phyloP scores from a whole-genome alignment of 2,888 invertebrate species.

The Diarsia rubi region DNA sequence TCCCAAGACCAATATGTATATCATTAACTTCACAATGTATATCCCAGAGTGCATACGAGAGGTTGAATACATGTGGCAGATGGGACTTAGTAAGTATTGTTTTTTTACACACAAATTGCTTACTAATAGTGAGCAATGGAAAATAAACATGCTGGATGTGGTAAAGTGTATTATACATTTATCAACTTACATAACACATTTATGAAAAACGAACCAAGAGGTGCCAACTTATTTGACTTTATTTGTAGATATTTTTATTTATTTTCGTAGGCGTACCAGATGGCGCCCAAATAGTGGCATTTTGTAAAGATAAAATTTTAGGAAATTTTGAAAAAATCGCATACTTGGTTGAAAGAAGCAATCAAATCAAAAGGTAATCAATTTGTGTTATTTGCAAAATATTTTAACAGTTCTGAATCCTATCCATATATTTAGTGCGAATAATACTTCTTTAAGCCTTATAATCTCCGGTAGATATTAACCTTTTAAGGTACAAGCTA shows the following conservation, averaged over 20 bases:
- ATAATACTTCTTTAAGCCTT: too few species aligned
- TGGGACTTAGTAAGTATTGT: slow-evolving; percentile 91
- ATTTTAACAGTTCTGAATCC: not conserved
- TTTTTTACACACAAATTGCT: not conserved
- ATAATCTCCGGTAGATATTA: not conserved
- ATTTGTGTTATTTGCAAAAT: not conserved
- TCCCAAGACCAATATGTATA: slow-evolving; percentile 92
- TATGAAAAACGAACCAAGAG: not conserved
- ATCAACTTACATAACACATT: not conserved
- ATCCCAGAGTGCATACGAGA: slow-evolving; percentile 94
- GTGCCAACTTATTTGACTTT: not conserved
- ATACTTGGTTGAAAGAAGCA: slow-evolving; percentile 91
- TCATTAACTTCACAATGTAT: slow-evolving; percentile 94
- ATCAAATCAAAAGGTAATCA: slow-evolving; percentile 87
- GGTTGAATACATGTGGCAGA: slow-evolving; percentile 95
- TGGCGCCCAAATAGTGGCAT: slow-evolving; percentile 93
- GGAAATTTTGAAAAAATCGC: slow-evolving; percentile 92
- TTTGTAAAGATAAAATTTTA: slow-evolving; percentile 93
- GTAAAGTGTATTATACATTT: not conserved
- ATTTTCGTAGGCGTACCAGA: slow-evolving; percentile 93
- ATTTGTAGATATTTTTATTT: slow-evolving; percentile 6
- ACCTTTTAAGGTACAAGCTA: too few species aligned
- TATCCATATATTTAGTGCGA: too few species aligned
- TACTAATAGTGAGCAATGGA: too few species aligned
- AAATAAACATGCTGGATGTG: not conserved